Evolutionary conservation across 2,888 invertebrate genomes (phyloP).

Genomic region (Himalopsyche anomala): DNA sequence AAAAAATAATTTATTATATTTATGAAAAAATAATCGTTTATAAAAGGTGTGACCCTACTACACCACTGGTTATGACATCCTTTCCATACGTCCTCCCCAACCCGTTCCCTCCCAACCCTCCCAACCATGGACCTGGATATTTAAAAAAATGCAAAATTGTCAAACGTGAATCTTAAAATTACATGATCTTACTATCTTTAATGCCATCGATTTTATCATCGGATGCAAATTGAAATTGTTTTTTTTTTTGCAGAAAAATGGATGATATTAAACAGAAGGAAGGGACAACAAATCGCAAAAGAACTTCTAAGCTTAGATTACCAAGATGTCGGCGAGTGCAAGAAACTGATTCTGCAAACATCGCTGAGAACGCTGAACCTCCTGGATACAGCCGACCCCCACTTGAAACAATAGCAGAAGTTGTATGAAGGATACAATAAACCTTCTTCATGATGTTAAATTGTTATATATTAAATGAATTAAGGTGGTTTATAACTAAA

Average conservation of each 20-base stretch:
- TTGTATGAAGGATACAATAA: conserved; percentile 52
- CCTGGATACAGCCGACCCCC: conserved; percentile 71
- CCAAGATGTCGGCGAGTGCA: conserved; percentile 69
- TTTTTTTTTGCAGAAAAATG: conserved; percentile 71
- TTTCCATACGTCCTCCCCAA: no score
- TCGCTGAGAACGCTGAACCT: conserved; percentile 73
- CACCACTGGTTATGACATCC: no score
- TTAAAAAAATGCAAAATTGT: no score
- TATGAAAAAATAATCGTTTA: no score
- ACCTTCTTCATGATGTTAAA: neutral
- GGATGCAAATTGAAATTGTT: neutral
- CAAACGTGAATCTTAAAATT: no score
- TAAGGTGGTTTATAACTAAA: neutral
- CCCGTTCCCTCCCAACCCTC: no score
- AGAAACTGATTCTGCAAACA: conserved; percentile 67
- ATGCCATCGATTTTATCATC: no score
- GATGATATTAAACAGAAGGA: conserved; percentile 72
- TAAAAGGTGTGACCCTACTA: no score
- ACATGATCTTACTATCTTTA: no score
- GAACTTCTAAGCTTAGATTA: conserved; percentile 69
- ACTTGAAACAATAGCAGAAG: conserved; percentile 65
- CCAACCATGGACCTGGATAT: no score
- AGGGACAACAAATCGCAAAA: conserved; percentile 66
- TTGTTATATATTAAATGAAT: neutral
- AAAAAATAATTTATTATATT: no score